Evolutionary conservation across 1,140 invertebrate species (phyloP).

Genomic region (Bombus waltoni): DNA sequence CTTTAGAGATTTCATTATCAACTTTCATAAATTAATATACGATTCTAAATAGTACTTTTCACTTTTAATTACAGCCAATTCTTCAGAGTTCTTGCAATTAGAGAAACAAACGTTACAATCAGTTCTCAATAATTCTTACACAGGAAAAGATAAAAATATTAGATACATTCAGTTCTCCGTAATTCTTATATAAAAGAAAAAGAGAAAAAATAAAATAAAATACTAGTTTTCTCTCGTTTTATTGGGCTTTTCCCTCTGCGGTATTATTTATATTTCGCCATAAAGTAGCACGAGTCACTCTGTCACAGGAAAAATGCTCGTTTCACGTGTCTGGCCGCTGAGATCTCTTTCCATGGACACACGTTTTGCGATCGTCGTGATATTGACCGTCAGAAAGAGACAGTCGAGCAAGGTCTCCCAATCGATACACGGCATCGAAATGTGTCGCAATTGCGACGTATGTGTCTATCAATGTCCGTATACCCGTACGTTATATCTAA

Average conservation of each 20-base stretch:
- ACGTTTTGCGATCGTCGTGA: constrained; percentile 29
- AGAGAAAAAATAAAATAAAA: not conserved
- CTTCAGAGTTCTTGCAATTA: no score
- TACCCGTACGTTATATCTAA: not conserved
- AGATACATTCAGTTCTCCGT: not conserved
- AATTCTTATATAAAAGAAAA: not conserved
- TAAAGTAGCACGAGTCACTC: not conserved
- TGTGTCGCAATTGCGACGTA: constrained; percentile 40
- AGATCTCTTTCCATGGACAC: constrained; percentile 31
- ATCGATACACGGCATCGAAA: constrained; percentile 60
- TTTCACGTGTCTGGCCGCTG: not conserved
- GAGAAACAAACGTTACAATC: no score
- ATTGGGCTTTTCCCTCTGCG: not conserved
- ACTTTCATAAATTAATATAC: no score
- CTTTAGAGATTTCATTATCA: no score
- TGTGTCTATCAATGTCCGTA: constrained; percentile 23
- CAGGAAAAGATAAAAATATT: not conserved
- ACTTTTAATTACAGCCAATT: no score
- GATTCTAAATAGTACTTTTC: no score
- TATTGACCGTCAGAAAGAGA: constrained; percentile 50
- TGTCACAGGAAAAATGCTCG: not conserved
- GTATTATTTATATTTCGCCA: not conserved
- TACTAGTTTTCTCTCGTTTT: not conserved
- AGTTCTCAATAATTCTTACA: no score
- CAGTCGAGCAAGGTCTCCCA: constrained; percentile 43